These are phyloP conservation scores for Ochotona curzoniae DNA, from an alignment of 2,113 vertebrate species.

Conservation along the genomic window DNA sequence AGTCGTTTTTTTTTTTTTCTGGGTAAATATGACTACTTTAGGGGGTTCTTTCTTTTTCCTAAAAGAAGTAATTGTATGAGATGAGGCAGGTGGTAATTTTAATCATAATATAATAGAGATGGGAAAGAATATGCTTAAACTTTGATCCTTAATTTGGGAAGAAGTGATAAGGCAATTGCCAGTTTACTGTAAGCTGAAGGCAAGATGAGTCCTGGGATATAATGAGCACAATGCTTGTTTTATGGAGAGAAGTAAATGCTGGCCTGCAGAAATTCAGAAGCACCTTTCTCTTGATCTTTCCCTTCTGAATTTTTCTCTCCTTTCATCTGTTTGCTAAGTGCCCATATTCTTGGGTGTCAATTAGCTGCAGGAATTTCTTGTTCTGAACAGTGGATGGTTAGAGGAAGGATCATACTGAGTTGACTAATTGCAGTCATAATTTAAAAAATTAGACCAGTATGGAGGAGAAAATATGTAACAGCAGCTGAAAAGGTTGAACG, in stretches of 20 bases:
- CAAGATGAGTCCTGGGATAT: slow-evolving; percentile 39
- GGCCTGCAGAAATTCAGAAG: slow-evolving; percentile 50
- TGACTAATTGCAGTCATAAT: slow-evolving; percentile 62
- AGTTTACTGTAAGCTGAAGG: slow-evolving; percentile 66
- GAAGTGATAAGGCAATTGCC: slow-evolving; percentile 67
- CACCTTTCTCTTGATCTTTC: slow-evolving; percentile 62
- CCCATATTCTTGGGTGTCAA: slow-evolving; percentile 69
- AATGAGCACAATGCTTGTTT: slow-evolving; percentile 60
- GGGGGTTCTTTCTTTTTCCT: neutral
- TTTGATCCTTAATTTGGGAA: slow-evolving; percentile 69
- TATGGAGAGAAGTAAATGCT: slow-evolving; percentile 66
- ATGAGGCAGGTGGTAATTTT: slow-evolving; percentile 63
- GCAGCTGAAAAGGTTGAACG: slow-evolving; percentile 31
- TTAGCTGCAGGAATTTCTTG: slow-evolving; percentile 63
- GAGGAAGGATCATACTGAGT: slow-evolving; percentile 21
- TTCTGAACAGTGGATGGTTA: slow-evolving; percentile 41
- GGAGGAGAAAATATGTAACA: neutral
- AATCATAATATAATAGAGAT: slow-evolving; percentile 70
- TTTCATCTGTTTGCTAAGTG: slow-evolving; percentile 71
- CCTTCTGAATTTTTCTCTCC: slow-evolving; percentile 50
- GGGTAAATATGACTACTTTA: neutral
- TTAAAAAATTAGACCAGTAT: slow-evolving; percentile 63
- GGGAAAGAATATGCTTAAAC: slow-evolving; percentile 67
- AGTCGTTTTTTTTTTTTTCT: slow-evolving; percentile 53
- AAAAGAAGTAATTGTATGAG: slow-evolving; percentile 43